These are phyloP conservation scores for Amblyraja radiata DNA, from an alignment of 2,797 vertebrate species.

Conservation along the genomic window DNA sequence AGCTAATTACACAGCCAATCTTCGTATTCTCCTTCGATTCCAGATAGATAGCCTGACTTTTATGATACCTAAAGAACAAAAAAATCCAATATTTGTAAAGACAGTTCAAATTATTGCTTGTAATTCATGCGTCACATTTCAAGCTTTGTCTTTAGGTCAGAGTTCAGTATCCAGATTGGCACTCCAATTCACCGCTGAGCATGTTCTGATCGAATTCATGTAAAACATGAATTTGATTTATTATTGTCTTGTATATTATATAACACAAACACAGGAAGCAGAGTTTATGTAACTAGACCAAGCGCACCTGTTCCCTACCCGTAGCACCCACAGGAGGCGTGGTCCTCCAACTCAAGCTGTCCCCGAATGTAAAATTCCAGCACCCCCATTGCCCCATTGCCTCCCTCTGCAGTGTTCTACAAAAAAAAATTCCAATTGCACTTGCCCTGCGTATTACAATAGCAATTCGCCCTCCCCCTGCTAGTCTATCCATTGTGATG, in stretches of 20 bases:
- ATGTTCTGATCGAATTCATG: background rate
- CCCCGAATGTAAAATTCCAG: too few species aligned
- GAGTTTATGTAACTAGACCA: background rate
- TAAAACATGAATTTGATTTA: too few species aligned
- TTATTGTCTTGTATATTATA: too few species aligned
- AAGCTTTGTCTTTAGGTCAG: background rate
- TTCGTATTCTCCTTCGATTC: constrained; percentile 98
- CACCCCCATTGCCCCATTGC: too few species aligned
- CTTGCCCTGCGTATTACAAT: too few species aligned
- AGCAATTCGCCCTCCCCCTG: too few species aligned
- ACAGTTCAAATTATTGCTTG: background rate
- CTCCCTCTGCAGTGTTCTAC: too few species aligned
- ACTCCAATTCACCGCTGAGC: background rate
- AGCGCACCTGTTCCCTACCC: too few species aligned
- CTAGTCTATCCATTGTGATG: too few species aligned
- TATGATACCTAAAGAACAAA: constrained; percentile 79
- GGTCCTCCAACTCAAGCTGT: too few species aligned
- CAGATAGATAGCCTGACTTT: constrained; percentile 95
- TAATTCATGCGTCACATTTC: background rate
- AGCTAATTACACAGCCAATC: constrained; percentile 98
- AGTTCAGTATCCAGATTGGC: background rate
- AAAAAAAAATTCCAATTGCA: too few species aligned
- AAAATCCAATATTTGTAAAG: constrained; percentile 23
- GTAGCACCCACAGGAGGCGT: too few species aligned
- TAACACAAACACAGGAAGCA: background rate